Evolutionary conservation across 30 jellyfish, hydroid and myxozoan species (phyloP), one percentile per base, ranked within the genome.

Genomic region (Turritopsis dohrnii): DNA sequence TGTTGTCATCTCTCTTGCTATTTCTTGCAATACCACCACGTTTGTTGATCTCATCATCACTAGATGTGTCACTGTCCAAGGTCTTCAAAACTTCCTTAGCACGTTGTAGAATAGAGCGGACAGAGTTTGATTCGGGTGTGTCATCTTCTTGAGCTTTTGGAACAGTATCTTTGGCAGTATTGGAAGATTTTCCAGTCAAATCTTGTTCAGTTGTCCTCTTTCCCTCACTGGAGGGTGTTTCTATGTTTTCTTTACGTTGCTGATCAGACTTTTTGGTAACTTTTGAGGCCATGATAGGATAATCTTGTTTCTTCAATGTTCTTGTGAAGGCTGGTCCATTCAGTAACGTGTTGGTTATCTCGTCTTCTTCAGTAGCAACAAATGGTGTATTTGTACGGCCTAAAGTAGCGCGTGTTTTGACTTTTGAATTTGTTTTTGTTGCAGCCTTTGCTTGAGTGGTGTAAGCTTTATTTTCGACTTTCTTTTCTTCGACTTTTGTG

Each of bases 61-160:
- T 95, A 3, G 82, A 89, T 83, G 84, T 71, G 21, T 93, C 98
- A 24, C 86, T 89, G 52, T 93, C 98, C 71, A 93, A 84, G n/a
- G 98, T 89, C 66, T 93, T 93, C 85, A 93, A 29, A 8, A 93
- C 98, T 74, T 93, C 98, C 80, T 93, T 93, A 29, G 98, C 98
- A 21, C 98, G 83, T 69, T 95, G 96, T 20, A 93, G 91, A 23
- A 93, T 93, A 81, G 98, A 93, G 28, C 89, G 85, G 22, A 93
- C 98, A 7, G 98, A 75, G 84, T 82, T 74, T 23, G 98, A 96
- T 80, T 93, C 98, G 16, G 98, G 21, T 25, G 83, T 65, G 23
- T 84, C 96, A 1, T 79, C 96, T 25, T 89, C 88, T 75, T 88
- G 81, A 17, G 98, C 98, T 81, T 88, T 92, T 7, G 98, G 98